Evolutionary conservation across 2,888 invertebrate species (phyloP).

Genomic region (Argyresthia goedartella): DNA sequence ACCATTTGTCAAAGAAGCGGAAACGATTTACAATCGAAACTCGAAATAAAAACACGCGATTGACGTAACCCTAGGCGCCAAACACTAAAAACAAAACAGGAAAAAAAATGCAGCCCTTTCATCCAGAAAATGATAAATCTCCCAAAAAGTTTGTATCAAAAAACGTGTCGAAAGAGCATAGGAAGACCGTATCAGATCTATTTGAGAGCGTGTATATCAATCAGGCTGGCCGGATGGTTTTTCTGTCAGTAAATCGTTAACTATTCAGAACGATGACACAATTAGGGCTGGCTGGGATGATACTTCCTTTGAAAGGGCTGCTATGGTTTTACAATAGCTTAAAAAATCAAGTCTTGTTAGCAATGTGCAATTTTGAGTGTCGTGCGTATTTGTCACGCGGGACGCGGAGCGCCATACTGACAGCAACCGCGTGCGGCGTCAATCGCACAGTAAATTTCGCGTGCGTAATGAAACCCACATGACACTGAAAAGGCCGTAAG

Average conservation of each 20-base stretch:
- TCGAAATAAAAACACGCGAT: slow-evolving; percentile 28
- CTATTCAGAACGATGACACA: slow-evolving; percentile 21
- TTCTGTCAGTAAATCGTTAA: slow-evolving; percentile 9
- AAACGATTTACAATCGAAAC: slow-evolving; percentile 27
- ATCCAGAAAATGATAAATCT: slow-evolving; percentile 47
- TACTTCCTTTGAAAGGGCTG: neutral
- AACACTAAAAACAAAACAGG: slow-evolving; percentile 5
- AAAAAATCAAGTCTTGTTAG: no score
- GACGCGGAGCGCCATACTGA: no score
- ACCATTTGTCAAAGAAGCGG: slow-evolving; percentile 17
- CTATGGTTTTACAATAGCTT: no score
- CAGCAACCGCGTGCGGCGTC: no score
- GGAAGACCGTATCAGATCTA: slow-evolving; percentile 19
- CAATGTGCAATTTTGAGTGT: no score
- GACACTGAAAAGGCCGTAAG: no score
- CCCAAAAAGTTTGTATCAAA: slow-evolving; percentile 28
- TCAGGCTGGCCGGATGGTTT: slow-evolving; percentile 18
- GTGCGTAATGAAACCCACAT: no score
- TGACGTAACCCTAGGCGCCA: slow-evolving; percentile 33
- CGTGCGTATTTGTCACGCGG: no score
- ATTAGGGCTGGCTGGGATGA: slow-evolving; percentile 15
- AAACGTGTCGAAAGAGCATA: slow-evolving; percentile 27
- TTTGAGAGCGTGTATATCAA: slow-evolving; percentile 24
- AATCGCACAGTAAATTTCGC: no score
- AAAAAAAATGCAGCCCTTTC: slow-evolving; percentile 41